Base-by-base conservation (phyloP, 1,140 invertebrate genomes). In the Cotesia vestalis region DNA sequence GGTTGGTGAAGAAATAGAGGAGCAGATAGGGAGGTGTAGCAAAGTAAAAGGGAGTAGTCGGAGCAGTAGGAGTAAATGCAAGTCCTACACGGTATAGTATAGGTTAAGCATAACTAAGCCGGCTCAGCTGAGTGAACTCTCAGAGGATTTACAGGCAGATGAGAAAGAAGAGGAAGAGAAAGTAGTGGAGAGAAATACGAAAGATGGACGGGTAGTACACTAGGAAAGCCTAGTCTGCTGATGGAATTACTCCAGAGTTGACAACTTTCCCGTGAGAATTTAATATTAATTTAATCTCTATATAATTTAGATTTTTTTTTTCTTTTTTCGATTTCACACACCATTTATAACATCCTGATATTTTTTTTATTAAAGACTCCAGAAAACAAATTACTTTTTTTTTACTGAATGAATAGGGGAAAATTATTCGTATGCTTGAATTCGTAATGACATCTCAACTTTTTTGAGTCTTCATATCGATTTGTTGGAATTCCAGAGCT, bases 71-170 rank as follows among this genome's bases (percentile, higher is more conserved):
- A 59, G 20, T 46, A 46, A 46, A 46, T 46, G 40, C 40, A 46
- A 46, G 40, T 46, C 40, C 57, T 59, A 11, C 20, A 59, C 57
- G 57, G 11, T 46, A 46, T 46, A 46, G 40, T 46, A 46, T 69
- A 71, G 76, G 69, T 77, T 75, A 73, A 75, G 76, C 71, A 75
- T 75, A 75, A 77, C 71, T 77, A 77, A 76, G 71, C 75, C 71
- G 75, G 75, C 73, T 76, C 69, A 76, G 46, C 73, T 70, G 55
- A 63, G 60, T 70, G 59, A 71, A 75, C 71, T 74, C 71, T 55
- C 73, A 17, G 51, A 71, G 67, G 73, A 74, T 74, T 76, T 74
- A 36, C 40, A 69, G 68, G 61, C 27, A 70, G 38, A 51, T 27
- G 61, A 34, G 36, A 55, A 61, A 8, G 55, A 11, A 36, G 51